A percentile compares a stretch with the other conserved stretches of the same genome.
phyloP scores from a whole-genome alignment of 2,888 invertebrate genomes.

The Augiades crinisus region DNA sequence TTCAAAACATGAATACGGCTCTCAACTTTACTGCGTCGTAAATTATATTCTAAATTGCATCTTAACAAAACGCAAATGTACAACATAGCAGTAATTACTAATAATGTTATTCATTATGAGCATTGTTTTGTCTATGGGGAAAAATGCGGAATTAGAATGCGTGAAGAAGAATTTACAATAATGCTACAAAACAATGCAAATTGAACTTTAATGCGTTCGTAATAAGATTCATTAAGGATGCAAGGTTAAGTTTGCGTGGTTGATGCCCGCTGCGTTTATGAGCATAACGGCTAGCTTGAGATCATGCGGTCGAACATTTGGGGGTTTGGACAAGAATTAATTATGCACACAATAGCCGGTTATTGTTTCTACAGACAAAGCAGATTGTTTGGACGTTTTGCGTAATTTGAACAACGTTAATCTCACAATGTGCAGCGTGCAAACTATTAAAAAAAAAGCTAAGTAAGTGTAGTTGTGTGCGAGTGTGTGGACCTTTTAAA shows the following conservation, averaged over 20 bases:
- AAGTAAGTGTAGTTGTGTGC: no score
- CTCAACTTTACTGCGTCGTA: constrained; percentile 37
- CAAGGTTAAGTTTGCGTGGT: constrained; percentile 37
- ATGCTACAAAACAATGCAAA: constrained; percentile 14
- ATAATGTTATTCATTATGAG: constrained; percentile 53
- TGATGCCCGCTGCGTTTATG: constrained; percentile 63
- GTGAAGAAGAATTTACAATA: constrained; percentile 44
- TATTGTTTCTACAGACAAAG: constrained; percentile 67
- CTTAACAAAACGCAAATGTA: constrained; percentile 53
- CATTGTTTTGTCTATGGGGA: constrained; percentile 58
- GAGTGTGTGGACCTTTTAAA: no score
- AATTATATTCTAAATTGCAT: constrained; percentile 43
- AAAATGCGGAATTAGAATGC: constrained; percentile 60
- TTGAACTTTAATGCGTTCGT: constrained; percentile 8
- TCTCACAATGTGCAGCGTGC: constrained; percentile 20
- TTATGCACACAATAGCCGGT: constrained; percentile 71
- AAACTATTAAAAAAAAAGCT: neutral
- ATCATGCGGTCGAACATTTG: constrained; percentile 63
- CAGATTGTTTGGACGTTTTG: constrained; percentile 75
- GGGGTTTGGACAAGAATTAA: constrained; percentile 67
- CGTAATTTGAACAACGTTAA: constrained; percentile 61
- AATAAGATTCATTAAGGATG: constrained; percentile 11
- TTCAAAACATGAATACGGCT: constrained; percentile 17
- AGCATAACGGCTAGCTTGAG: constrained; percentile 62
- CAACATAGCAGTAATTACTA: constrained; percentile 51